Evolutionary conservation across 2,888 invertebrate genomes (phyloP), one percentile per base, ranked within the genome.

Genomic region (Drosophila mercatorum): DNA sequence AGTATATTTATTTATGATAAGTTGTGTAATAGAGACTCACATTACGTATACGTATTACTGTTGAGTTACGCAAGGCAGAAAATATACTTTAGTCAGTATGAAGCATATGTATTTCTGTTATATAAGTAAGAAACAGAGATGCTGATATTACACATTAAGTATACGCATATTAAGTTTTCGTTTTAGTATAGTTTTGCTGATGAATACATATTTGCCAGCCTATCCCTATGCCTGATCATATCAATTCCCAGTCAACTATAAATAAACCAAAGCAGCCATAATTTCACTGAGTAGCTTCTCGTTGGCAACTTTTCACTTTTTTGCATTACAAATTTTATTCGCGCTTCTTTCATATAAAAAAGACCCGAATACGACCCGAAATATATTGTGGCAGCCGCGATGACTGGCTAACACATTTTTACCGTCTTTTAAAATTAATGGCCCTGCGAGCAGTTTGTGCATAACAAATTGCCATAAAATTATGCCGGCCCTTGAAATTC

Each of bases 401-500:
- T 47, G 57, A 46, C 70, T 70, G 65, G 56, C 62, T 59, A 63
- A 59, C 61, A 76, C 12, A 36, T 22, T 38, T 38, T 36, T 5
- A 7, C 7, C 12, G 49, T 64, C 68, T 61, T 51, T 68, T 55
- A 77, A 66, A 69, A 59, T 57, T 67, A 64, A 77, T 64, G 69
- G 79, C 63, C 66, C 66, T 51, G 53, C 65, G 75, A 70, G 63
- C 58, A 77, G 51, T 51, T 57, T 76, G 57, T 61, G 72, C 63
- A 75, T 76, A 75, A 64, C 63, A 75, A 75, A 75, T 67, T 67
- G 75, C 59, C 68, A 55, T 61, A 34, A 75, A 75, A 77, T 72
- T 64, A 75, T 67, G 65, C 72, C 55, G 26, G 40, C 26, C n/a
- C 38, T 53, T 31, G 11, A 57, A 66, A 66, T 76, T 75, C 66